Base-by-base conservation (phyloP, 1,140 invertebrate genomes). In the Cydia fagiglandana region DNA sequence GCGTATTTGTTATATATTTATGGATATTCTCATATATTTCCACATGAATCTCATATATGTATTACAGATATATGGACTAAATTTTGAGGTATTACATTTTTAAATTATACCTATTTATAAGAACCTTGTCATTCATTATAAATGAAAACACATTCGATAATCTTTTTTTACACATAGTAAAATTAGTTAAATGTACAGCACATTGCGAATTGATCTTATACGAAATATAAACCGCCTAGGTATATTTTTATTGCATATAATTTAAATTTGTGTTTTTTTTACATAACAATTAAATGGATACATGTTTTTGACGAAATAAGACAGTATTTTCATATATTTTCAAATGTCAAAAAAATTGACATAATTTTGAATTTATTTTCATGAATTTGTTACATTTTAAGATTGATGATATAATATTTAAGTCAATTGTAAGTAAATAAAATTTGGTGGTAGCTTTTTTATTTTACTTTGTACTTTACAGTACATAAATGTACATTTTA, bases 1-100 rank as follows among this genome's bases (percentile, higher is more conserved):
- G n/a, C 15, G 76, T 78, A 78, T 80, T 80, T 78, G 64, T 75
- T 77, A 77, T 77, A 78, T 77, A 77, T 77, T 76, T 79, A 77
- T 34, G 75, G 13, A 74, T 76, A 76, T 53, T 76, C 66, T 38
- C 50, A 70, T 75, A 79, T 50, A 73, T 75, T 80, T 79, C n/a
- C n/a, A 53, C n/a, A 17, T 17, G 66, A 38, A 70, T 70, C n/a
- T 70, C 34, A 53, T 53, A 12, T 28, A 64, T 64, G 3, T 28
- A 64, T 64, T 13, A 64, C 4, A 64, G 7, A 13, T 24, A 30
- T 17, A 24, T 64, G 9, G 17, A 28, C 20, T 64, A 12, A 64
- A 13, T 28, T 30, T 30, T 47, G 13, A 15, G 45, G 45, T 13
- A 47, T 47, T 15, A 10, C 15, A 3, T 47, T 12, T 15, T 47